These are phyloP conservation scores for Ormyrus pomaceus DNA, from an alignment of 2,888 invertebrate species.

Conservation along the genomic window DNA sequence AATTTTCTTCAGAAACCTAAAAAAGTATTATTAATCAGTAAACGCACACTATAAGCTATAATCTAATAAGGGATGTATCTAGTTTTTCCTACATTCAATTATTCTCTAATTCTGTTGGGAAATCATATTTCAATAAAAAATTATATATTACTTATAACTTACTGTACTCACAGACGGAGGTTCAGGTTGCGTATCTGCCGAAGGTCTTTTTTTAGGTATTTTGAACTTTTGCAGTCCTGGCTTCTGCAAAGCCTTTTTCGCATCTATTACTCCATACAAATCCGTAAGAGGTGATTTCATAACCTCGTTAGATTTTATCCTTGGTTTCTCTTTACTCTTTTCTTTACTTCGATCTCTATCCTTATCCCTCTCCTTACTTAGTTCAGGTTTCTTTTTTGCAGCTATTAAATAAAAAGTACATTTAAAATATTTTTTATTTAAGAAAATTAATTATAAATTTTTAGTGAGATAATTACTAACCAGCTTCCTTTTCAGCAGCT, in stretches of 20 bases:
- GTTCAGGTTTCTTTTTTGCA: slow-evolving; percentile 30
- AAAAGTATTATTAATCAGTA: not conserved
- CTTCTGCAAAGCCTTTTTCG: slow-evolving; percentile 74
- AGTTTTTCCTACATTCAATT: not conserved
- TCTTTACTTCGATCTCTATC: slow-evolving; percentile 46
- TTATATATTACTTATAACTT: not conserved
- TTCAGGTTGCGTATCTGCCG: slow-evolving; percentile 62
- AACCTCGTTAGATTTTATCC: slow-evolving; percentile 64
- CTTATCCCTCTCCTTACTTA: slow-evolving; percentile 43
- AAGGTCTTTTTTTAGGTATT: slow-evolving; percentile 77
- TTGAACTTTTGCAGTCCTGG: slow-evolving; percentile 77
- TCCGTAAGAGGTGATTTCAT: slow-evolving; percentile 77
- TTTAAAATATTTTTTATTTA: not conserved
- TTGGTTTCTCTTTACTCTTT: slow-evolving; percentile 43
- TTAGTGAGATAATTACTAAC: not conserved
- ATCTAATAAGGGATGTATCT: not conserved
- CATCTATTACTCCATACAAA: slow-evolving; percentile 75
- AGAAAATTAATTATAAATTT: not conserved
- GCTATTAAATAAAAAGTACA: slow-evolving; percentile 14
- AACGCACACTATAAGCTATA: not conserved
- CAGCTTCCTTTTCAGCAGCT: slow-evolving; percentile 41
- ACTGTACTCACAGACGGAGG: slow-evolving; percentile 46
- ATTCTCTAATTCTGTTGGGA: not conserved
- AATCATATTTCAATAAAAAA: not conserved
- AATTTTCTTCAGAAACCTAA: slow-evolving; percentile 50